phyloP scores from a whole-genome alignment of 2,113 vertebrate genomes.

The Microcebus jonahi region DNA sequence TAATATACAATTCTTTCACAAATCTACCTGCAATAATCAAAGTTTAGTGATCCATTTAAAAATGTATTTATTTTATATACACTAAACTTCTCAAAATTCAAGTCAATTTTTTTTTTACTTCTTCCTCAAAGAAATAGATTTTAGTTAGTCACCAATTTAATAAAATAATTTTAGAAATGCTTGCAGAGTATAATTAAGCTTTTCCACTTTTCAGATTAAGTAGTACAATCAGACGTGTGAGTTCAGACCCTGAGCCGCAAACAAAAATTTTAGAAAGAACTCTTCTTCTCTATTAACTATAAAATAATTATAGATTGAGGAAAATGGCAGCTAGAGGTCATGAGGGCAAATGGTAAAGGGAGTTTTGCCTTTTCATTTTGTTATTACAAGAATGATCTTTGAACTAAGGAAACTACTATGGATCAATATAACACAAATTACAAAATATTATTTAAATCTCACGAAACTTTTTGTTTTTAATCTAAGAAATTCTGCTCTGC shows the following conservation, averaged over 20 bases:
- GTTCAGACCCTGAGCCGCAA: background rate
- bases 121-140: background rate
- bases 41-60: background rate
- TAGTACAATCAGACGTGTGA: background rate
- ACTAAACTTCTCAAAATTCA: conserved; percentile 15
- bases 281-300: conserved; percentile 26
- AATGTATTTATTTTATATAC: background rate
- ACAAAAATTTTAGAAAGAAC: conserved; percentile 48
- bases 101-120: background rate
- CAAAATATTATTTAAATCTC: conserved; percentile 39
- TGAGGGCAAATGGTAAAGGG: background rate
- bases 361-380: conserved; percentile 39
- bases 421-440: conserved; percentile 23
- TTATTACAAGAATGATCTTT: conserved; percentile 56
- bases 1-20: background rate
- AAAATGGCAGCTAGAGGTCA: background rate
- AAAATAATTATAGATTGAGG: conserved; percentile 55
- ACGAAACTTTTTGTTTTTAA: background rate
- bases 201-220: conserved; percentile 14
- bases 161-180: conserved; percentile 47
- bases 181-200: conserved; percentile 16
- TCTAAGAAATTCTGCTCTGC: background rate
- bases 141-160: conserved; percentile 32
- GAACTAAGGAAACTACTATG: conserved; percentile 27
- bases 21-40: background rate